These are phyloP conservation scores for Eurypyga helias DNA, from an alignment of 2,113 vertebrate genomes.

Conservation along the genomic window DNA sequence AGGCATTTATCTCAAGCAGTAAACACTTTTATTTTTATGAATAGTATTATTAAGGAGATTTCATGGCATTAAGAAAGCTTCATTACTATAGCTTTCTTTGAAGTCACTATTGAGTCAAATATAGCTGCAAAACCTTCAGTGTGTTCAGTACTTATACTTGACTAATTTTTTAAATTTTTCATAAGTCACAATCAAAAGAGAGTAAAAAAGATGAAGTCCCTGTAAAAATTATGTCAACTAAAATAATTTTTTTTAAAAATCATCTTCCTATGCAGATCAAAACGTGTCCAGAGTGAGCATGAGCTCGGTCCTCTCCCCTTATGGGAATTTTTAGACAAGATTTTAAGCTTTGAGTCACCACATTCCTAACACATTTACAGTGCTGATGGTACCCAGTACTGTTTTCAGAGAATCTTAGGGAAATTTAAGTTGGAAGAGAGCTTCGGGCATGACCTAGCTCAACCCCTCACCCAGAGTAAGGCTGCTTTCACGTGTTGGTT, in stretches of 20 bases:
- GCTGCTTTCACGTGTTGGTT: accelerated
- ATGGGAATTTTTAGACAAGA: neutral
- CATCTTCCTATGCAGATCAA: neutral
- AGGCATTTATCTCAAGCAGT: neutral
- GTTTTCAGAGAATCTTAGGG: neutral
- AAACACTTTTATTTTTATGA: neutral
- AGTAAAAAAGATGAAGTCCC: neutral
- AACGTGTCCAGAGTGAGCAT: neutral
- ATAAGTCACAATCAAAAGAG: constrained; percentile 1
- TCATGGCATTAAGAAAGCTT: neutral
- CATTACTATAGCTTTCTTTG: constrained; percentile 3
- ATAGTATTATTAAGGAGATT: neutral
- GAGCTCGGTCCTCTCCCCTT: neutral
- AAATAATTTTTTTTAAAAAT: neutral
- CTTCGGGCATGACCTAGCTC: neutral
- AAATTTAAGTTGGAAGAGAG: neutral
- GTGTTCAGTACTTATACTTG: neutral
- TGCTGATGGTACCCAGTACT: neutral
- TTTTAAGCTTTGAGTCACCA: neutral
- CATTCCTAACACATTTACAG: neutral
- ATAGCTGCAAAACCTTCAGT: constrained; percentile 10
- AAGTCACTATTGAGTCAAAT: constrained; percentile 27
- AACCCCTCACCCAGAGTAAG: neutral
- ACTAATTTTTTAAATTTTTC: constrained; percentile 48
- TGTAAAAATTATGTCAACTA: constrained; percentile 7